A percentile compares a stretch with the other conserved stretches of the same genome.
These are phyloP conservation scores for Episyrphus balteatus DNA, from an alignment of 1,140 invertebrate species.

Conservation along the genomic window DNA sequence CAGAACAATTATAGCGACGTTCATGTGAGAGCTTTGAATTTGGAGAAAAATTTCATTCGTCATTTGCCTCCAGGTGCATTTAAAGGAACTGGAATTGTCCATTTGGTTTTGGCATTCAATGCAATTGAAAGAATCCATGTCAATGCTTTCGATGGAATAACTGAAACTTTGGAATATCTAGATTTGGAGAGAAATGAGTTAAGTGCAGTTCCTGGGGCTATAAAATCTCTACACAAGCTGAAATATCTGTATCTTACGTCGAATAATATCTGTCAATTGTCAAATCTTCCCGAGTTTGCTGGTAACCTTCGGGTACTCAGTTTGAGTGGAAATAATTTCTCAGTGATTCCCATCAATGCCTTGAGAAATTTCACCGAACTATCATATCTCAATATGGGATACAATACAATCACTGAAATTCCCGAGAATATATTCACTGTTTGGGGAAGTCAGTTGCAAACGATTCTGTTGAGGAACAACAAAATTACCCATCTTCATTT, in stretches of 20 bases:
- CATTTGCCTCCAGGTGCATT: constrained; percentile 54
- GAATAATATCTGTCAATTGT: constrained; percentile 53
- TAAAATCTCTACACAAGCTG: constrained; percentile 52
- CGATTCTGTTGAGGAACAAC: constrained; percentile 75
- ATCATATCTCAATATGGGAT: constrained; percentile 74
- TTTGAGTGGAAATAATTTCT: constrained; percentile 67
- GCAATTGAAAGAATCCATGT: constrained; percentile 54
- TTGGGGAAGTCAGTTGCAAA: constrained; percentile 72
- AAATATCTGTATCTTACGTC: constrained; percentile 74
- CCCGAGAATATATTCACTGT: constrained; percentile 55
- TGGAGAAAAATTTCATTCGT: constrained; percentile 54
- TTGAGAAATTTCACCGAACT: constrained; percentile 56
- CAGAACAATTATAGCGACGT: constrained; percentile 50
- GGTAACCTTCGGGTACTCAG: constrained; percentile 62
- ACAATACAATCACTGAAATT: constrained; percentile 71
- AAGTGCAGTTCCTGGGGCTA: constrained; percentile 50
- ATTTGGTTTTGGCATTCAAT: constrained; percentile 71
- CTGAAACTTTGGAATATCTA: constrained; percentile 63
- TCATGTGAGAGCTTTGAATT: constrained; percentile 63
- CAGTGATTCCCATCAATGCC: constrained; percentile 53
- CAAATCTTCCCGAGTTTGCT: constrained; percentile 35
- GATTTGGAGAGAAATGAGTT: constrained; percentile 74
- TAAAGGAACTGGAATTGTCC: constrained; percentile 52
- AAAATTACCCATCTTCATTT: constrained; percentile 61
- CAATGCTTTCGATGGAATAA: constrained; percentile 57